Conservation (phyloP, 2,888 invertebrate species). For the Conomelus anceps region DNA sequence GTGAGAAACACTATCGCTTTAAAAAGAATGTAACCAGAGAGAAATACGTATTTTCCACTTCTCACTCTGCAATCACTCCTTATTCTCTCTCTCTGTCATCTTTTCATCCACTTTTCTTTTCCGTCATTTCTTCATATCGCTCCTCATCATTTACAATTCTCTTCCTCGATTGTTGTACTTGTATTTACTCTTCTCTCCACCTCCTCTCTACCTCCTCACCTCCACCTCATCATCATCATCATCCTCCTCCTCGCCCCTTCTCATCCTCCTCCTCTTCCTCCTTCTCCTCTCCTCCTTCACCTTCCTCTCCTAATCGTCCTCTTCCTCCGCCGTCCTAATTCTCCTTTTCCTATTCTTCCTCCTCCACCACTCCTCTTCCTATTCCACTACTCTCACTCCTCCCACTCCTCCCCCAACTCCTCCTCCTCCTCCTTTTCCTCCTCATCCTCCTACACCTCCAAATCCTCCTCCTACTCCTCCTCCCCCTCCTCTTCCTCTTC, state of each 20-base stretch:
- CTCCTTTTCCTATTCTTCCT: not conserved
- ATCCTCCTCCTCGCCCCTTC: not conserved
- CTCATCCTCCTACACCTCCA: too few species aligned
- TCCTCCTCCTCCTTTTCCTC: too few species aligned
- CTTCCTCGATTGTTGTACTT: too few species aligned
- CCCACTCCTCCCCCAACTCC: not conserved
- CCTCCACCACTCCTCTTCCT: not conserved
- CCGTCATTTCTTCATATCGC: not conserved
- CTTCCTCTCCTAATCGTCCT: not conserved
- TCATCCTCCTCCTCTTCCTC: not conserved
- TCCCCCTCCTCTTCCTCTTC: too few species aligned
- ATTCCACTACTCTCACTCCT: not conserved
- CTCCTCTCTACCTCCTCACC: not conserved
- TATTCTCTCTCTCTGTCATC: not conserved
- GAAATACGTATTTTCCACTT: not conserved
- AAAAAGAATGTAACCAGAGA: not conserved
- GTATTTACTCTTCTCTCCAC: too few species aligned
- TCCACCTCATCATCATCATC: not conserved
- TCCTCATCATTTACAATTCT: not conserved
- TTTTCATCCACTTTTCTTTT: not conserved
- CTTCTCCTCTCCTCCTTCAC: not conserved
- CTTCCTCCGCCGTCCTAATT: not conserved
- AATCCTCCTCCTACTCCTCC: too few species aligned
- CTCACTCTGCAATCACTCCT: too few species aligned
- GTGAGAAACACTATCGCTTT: not conserved